These are phyloP conservation scores for Noctilio leporinus DNA, from an alignment of 2,113 vertebrate genomes.

Conservation along the genomic window DNA sequence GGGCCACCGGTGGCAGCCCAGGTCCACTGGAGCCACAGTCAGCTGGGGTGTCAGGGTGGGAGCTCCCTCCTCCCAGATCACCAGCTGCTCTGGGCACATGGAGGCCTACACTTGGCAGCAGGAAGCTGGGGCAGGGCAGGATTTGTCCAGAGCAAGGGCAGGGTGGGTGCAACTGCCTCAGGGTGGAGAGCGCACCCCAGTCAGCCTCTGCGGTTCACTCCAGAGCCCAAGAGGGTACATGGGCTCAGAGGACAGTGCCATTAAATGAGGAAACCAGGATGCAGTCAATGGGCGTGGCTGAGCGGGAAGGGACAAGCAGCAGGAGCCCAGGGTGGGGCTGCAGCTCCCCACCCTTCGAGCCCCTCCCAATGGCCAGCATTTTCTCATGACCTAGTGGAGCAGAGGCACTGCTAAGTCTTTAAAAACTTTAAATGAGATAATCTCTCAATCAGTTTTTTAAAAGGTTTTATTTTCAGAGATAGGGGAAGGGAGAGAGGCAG, in stretches of 20 bases:
- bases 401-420: background rate
- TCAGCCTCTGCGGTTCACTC: background rate
- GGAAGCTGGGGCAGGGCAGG: background rate
- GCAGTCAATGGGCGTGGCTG: background rate
- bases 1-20: background rate
- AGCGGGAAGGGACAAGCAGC: background rate
- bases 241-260: too few relatives aligned
- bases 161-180: background rate
- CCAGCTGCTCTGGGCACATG: background rate
- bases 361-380: background rate
- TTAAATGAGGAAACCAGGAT: background rate
- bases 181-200: background rate
- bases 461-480: too few relatives aligned
- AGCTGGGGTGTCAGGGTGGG: background rate
- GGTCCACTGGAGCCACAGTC: background rate
- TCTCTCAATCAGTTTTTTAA: too few relatives aligned
- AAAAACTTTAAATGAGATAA: too few relatives aligned
- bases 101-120: background rate
- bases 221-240: background rate
- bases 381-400: accelerated
- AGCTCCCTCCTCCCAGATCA: background rate
- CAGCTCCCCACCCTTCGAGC: background rate
- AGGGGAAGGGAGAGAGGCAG: too few relatives aligned
- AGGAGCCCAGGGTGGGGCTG: background rate
- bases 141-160: too few relatives aligned